A percentile compares a stretch with the other conserved stretches of the same genome.
phyloP scores from a whole-genome alignment of 2,888 invertebrate genomes.

The Amitus sp. region DNA sequence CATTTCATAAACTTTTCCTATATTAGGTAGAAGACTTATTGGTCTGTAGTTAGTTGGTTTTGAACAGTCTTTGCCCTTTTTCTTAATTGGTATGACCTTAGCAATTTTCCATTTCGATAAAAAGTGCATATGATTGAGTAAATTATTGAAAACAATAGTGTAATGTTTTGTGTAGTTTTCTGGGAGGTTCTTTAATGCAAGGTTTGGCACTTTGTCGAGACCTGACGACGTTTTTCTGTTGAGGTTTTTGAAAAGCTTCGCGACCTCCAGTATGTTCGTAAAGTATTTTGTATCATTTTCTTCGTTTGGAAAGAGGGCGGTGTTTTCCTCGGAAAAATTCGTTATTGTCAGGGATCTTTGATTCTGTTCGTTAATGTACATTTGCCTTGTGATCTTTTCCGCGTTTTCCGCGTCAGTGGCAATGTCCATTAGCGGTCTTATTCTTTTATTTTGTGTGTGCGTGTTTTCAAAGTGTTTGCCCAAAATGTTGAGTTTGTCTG shows the following conservation, averaged over 20 bases:
- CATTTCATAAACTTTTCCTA: constrained; percentile 46
- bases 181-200: constrained; percentile 29
- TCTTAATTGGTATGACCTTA: constrained; percentile 25
- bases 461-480: constrained; percentile 8
- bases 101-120: constrained; percentile 21
- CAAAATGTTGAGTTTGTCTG: constrained; percentile 1
- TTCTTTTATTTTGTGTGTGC: constrained; percentile 5
- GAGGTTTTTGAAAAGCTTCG: neutral
- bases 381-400: neutral
- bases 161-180: constrained; percentile 6
- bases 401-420: neutral
- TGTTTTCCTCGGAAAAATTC: neutral
- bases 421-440: neutral
- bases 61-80: constrained; percentile 21
- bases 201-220: constrained; percentile 26
- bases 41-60: constrained; percentile 4
- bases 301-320: neutral
- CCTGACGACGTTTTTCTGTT: constrained; percentile 34
- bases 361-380: neutral
- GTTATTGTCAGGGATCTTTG: neutral
- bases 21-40: constrained; percentile 36
- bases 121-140: constrained; percentile 20
- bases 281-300: neutral
- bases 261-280: neutral
- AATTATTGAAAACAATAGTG: constrained; percentile 32